Evolutionary conservation across 2,113 vertebrate species (phyloP).

Genomic region (Labrus mixtus): DNA sequence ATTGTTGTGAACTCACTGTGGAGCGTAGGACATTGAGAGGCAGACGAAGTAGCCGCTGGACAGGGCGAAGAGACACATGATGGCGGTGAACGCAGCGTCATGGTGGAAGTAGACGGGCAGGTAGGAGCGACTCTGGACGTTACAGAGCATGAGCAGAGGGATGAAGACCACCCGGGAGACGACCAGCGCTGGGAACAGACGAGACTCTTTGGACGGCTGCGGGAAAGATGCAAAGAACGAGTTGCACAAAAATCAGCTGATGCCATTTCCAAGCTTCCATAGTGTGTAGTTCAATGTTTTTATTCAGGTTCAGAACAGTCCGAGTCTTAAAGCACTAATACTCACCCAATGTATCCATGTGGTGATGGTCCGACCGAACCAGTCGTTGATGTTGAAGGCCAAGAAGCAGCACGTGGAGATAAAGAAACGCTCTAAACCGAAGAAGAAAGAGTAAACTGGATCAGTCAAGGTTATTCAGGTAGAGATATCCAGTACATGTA

Average conservation of each 20-base stretch:
- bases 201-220: slow-evolving; percentile 85
- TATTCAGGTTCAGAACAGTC: too few relatives aligned
- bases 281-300: too few relatives aligned
- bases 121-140: slow-evolving; percentile 76
- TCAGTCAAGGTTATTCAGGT: too few relatives aligned
- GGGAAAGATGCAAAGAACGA: neutral
- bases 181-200: slow-evolving; percentile 84
- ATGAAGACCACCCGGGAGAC: slow-evolving; percentile 84
- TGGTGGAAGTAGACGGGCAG: slow-evolving; percentile 84
- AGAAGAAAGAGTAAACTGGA: neutral
- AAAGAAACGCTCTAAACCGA: slow-evolving; percentile 83
- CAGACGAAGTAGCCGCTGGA: slow-evolving; percentile 91
- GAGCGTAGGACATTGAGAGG: slow-evolving; percentile 91
- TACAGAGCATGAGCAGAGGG: slow-evolving; percentile 90
- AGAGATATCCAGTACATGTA: too few relatives aligned
- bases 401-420: slow-evolving; percentile 90
- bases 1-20: slow-evolving; percentile 83
- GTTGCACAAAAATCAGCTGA: too few relatives aligned
- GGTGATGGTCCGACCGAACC: slow-evolving; percentile 86
- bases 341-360: slow-evolving; percentile 85
- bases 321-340: too few relatives aligned
- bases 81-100: slow-evolving; percentile 81
- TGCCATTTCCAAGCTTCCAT: too few relatives aligned
- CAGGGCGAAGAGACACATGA: slow-evolving; percentile 88
- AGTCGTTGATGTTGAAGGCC: slow-evolving; percentile 88